Evolutionary conservation across 1,140 invertebrate genomes (phyloP).

Genomic region (Drosophila pallidifrons): DNA sequence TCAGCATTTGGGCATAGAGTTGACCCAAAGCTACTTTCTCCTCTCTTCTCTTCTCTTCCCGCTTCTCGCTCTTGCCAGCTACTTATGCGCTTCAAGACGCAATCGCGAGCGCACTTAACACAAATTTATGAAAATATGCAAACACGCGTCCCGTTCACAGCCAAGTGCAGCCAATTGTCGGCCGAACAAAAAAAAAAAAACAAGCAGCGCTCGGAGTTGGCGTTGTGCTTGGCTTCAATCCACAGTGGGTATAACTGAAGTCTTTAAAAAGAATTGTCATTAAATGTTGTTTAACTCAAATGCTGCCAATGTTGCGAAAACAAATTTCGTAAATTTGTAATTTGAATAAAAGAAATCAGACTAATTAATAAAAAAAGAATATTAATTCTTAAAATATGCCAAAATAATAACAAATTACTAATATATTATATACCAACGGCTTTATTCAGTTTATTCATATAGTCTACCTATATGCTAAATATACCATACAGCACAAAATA

Average conservation of each 20-base stretch:
- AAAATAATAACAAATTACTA: no score
- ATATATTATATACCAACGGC: no score
- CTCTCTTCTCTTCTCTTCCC: background rate
- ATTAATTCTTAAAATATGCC: no score
- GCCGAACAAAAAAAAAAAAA: background rate
- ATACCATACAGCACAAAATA: no score
- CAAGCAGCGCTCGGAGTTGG: background rate
- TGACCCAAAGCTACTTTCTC: background rate
- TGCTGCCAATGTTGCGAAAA: background rate
- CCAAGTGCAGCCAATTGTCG: conserved; percentile 48
- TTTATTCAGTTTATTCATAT: no score
- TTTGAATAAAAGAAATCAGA: no score
- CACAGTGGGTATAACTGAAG: background rate
- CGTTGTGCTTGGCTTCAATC: background rate
- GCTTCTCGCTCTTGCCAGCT: background rate
- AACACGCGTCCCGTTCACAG: conserved; percentile 16
- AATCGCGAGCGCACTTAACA: conserved; percentile 35
- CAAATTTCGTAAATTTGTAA: no score
- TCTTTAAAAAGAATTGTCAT: no score
- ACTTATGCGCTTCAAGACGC: conserved; percentile 16
- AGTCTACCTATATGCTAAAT: no score
- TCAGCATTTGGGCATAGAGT: background rate
- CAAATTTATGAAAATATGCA: conserved; percentile 54
- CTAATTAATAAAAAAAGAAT: no score
- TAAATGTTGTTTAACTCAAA: no score